Percentiles rank a stretch among this genome's conserved stretches.
Conservation (phyloP, 2,888 invertebrate species). For the Neria commutata region DNA sequence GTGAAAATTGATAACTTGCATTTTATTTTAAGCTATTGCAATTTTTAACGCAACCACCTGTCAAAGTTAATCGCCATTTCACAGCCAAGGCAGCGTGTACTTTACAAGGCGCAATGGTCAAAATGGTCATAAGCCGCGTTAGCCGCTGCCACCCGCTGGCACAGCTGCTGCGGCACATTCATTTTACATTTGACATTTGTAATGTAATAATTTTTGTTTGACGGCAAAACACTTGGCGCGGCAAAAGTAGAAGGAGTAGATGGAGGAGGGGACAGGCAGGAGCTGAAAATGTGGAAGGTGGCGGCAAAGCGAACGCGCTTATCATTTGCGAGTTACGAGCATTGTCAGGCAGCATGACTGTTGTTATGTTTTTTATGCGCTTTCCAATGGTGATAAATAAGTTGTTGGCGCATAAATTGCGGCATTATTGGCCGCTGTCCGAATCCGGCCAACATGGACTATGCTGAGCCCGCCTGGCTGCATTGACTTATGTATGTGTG, state of each 20-base stretch:
- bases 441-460: too few species aligned
- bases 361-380: neutral
- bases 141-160: neutral
- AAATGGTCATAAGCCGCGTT: neutral
- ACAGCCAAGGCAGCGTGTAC: too few species aligned
- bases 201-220: neutral
- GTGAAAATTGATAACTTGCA: too few species aligned
- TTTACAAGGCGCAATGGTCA: too few species aligned
- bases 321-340: neutral
- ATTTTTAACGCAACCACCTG: too few species aligned
- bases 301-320: neutral
- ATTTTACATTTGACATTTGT: neutral
- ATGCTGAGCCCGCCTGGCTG: neutral
- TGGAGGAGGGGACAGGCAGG: too few species aligned
- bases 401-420: conserved; percentile 12
- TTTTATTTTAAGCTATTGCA: too few species aligned
- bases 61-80: too few species aligned
- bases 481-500: neutral
- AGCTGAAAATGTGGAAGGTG: neutral
- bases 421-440: conserved; percentile 3
- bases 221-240: neutral
- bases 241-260: too few species aligned
- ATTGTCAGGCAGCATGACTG: neutral
- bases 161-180: neutral
- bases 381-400: conserved; percentile 5